phyloP scores from a whole-genome alignment of 2,113 vertebrate genomes.

The Platysteira castanea region DNA sequence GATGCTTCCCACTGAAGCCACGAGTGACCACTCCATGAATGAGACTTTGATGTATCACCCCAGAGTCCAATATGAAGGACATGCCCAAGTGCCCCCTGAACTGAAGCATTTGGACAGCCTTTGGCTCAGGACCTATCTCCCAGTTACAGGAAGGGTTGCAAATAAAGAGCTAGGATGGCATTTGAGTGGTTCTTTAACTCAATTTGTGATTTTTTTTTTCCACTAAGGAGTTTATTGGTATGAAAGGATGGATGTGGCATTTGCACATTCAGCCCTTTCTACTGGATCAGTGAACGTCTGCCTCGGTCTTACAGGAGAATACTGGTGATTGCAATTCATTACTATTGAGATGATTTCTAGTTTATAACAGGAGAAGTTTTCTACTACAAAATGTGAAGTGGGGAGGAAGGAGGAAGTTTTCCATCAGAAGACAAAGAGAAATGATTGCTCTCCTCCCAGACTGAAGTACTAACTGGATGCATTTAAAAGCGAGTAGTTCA shows the following conservation, averaged over 20 bases:
- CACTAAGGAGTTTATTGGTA: neutral
- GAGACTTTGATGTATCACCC: neutral
- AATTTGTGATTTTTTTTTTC: neutral
- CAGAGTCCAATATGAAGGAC: accelerated
- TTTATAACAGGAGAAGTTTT: neutral
- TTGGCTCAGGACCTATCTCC: neutral
- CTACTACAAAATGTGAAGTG: neutral
- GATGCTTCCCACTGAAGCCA: neutral
- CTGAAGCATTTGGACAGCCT: neutral
- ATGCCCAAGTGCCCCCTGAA: neutral
- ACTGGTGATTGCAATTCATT: neutral
- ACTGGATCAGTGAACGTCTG: neutral
- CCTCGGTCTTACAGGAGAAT: neutral
- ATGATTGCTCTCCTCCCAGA: slow-evolving; percentile 11
- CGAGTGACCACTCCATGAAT: accelerated
- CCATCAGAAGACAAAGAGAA: slow-evolving; percentile 31
- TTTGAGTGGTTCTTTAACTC: neutral
- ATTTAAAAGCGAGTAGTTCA: slow-evolving; percentile 9
- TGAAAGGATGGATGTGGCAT: neutral
- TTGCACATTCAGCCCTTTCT: neutral
- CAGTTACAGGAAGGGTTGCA: neutral
- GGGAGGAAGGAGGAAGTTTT: neutral
- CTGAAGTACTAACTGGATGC: neutral
- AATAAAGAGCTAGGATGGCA: neutral
- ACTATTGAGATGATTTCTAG: neutral